These are phyloP conservation scores for Amphiduros pacificus DNA, from an alignment of 2,888 invertebrate species.

Conservation along the genomic window DNA sequence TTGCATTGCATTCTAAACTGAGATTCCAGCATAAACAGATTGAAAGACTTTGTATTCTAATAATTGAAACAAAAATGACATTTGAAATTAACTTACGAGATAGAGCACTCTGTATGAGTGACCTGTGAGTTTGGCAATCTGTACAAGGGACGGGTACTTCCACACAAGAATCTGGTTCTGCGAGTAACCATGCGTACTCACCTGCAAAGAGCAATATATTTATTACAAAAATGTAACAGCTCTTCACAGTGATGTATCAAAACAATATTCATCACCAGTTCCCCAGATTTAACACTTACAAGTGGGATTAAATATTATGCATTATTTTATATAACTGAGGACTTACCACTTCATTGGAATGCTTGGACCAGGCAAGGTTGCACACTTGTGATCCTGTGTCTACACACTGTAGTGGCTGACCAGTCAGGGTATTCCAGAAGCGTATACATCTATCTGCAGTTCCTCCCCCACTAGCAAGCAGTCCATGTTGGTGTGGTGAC, in stretches of 20 bases:
- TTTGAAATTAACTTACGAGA: conserved; percentile 26
- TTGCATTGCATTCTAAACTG: too few relatives aligned
- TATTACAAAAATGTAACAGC: neutral
- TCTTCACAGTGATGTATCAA: neutral
- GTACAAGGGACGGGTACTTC: conserved; percentile 92
- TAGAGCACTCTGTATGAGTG: conserved; percentile 52
- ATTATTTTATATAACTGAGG: too few relatives aligned
- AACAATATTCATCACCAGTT: too few relatives aligned
- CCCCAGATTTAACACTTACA: too few relatives aligned
- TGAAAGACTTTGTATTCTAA: too few relatives aligned
- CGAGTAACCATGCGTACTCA: conserved; percentile 91
- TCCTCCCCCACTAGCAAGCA: conserved; percentile 94
- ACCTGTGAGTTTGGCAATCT: conserved; percentile 65
- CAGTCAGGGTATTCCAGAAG: conserved; percentile 69
- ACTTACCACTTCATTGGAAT: conserved; percentile 85
- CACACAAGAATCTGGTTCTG: conserved; percentile 94
- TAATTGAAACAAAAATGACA: too few relatives aligned
- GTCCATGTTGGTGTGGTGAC: conserved; percentile 93
- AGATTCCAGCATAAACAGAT: too few relatives aligned
- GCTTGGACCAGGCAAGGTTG: conserved; percentile 88
- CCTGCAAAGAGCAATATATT: conserved; percentile 20
- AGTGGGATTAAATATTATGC: too few relatives aligned
- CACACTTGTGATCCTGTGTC: conserved; percentile 96
- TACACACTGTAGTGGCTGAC: conserved; percentile 77
- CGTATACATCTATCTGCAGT: conserved; percentile 83